These are phyloP conservation scores for Athene noctua DNA, from an alignment of 2,113 vertebrate genomes.

Conservation along the genomic window DNA sequence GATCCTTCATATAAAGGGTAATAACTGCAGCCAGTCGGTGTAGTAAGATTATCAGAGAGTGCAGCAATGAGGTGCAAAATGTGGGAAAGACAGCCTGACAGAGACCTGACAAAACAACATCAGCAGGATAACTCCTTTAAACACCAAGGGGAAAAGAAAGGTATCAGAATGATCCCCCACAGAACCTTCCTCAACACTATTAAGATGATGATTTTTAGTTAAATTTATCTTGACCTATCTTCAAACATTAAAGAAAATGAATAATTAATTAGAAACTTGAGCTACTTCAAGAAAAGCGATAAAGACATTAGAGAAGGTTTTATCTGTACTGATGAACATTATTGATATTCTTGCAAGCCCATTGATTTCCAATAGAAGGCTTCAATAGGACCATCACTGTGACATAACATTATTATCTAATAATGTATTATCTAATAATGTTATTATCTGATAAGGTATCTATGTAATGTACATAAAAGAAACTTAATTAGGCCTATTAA, in stretches of 20 bases:
- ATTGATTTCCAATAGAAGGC: neutral
- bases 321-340: neutral
- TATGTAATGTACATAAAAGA: neutral
- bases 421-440: neutral
- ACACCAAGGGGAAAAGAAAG: neutral
- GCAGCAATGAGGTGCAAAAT: slow-evolving; percentile 76
- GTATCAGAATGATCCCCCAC: neutral
- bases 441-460: neutral
- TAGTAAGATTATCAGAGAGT: slow-evolving; percentile 78
- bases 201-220: neutral
- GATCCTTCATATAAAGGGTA: slow-evolving; percentile 87
- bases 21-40: slow-evolving; percentile 86
- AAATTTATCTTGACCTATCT: neutral
- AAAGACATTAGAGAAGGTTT: neutral
- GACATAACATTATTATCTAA: neutral
- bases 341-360: neutral
- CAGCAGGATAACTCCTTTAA: neutral
- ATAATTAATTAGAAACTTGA: slow-evolving; percentile 1
- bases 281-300: neutral
- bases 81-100: slow-evolving; percentile 67
- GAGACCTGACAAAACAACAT: slow-evolving; percentile 45
- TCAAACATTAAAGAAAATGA: slow-evolving; percentile 8
- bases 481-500: neutral
- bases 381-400: neutral
- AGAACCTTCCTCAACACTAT: neutral